Conservation (phyloP, 2,888 invertebrate genomes). For the Xestia rhomboidea region DNA sequence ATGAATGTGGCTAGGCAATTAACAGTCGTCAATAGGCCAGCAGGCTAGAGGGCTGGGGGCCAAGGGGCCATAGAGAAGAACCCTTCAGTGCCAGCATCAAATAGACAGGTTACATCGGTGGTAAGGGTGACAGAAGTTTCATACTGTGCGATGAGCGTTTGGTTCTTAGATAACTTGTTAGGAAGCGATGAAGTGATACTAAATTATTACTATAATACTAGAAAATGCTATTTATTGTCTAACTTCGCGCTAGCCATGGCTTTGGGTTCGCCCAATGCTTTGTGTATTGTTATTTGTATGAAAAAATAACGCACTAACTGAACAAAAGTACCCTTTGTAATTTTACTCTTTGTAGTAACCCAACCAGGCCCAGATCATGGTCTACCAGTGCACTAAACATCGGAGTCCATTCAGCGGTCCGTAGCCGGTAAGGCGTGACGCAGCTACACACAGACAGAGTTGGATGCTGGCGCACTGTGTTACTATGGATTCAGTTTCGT, state of each 20-base stretch:
- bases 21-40: constrained; percentile 42
- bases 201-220: too few species aligned
- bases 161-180: neutral
- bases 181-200: neutral
- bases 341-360: neutral
- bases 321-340: neutral
- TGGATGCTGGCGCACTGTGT: neutral
- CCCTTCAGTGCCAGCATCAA: constrained; percentile 22
- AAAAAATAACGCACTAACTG: neutral
- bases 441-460: neutral
- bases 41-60: neutral
- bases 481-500: neutral
- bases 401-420: neutral
- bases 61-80: constrained; percentile 5
- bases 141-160: neutral
- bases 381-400: neutral
- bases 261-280: too few species aligned
- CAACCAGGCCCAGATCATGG: neutral
- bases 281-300: too few species aligned
- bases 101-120: neutral
- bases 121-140: constrained; percentile 7
- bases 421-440: neutral
- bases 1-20: constrained; percentile 58
- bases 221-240: too few species aligned
- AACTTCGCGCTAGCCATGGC: too few species aligned